Evolutionary conservation across 2,888 invertebrate species (phyloP).

Genomic region (Drosophila sordidapex): DNA sequence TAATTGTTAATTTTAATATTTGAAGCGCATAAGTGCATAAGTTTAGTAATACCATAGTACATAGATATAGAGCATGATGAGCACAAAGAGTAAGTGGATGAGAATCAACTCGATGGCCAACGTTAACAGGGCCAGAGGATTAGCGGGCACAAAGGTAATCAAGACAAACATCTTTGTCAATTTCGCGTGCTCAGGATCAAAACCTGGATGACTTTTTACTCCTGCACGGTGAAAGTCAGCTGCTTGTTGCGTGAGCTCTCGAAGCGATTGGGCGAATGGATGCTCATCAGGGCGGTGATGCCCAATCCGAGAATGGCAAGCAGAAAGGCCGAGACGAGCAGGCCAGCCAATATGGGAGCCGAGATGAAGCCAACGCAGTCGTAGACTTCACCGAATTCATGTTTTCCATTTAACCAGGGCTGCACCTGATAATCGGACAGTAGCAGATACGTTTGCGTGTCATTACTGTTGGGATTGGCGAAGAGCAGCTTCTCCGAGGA

Average conservation of each 20-base stretch:
- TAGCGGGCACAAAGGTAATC: slow-evolving; percentile 67
- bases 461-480: slow-evolving; percentile 85
- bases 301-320: slow-evolving; percentile 92
- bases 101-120: slow-evolving; percentile 80
- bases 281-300: slow-evolving; percentile 94
- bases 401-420: slow-evolving; percentile 86
- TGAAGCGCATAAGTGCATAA: not conserved
- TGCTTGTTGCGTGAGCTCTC: slow-evolving; percentile 98
- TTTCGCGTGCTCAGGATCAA: not conserved
- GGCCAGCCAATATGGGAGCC: slow-evolving; percentile 95
- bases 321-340: slow-evolving; percentile 92
- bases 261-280: slow-evolving; percentile 98
- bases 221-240: slow-evolving; percentile 91
- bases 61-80: slow-evolving; percentile 78
- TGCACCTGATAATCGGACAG: slow-evolving; percentile 87
- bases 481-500: slow-evolving; percentile 85
- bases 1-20: slow-evolving; percentile 16
- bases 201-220: slow-evolving; percentile 85
- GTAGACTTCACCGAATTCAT: slow-evolving; percentile 90
- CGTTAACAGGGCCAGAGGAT: slow-evolving; percentile 76
- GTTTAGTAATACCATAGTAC: slow-evolving; percentile 78
- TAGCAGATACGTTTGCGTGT: slow-evolving; percentile 82
- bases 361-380: slow-evolving; percentile 97
- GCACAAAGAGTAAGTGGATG: slow-evolving; percentile 79
- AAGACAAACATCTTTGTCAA: slow-evolving; percentile 70